phyloP scores from a whole-genome alignment of 2,888 invertebrate species.

The Odontothrips loti region DNA sequence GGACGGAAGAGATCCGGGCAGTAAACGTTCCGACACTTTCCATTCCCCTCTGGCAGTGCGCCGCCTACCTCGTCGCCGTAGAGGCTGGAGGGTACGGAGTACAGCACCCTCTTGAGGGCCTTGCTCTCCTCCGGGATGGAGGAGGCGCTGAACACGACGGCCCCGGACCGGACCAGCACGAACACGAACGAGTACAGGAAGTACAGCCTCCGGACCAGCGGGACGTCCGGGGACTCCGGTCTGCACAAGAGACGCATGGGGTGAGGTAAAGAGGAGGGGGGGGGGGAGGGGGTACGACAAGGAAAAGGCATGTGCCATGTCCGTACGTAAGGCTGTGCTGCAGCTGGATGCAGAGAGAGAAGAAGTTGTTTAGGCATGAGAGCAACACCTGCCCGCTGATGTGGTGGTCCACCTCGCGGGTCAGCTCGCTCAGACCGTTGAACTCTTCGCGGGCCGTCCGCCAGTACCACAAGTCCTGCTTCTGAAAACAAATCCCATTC shows the following conservation, averaged over 20 bases:
- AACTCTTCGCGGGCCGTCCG: constrained; percentile 61
- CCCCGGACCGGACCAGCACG: constrained; percentile 55
- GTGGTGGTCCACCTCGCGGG: constrained; percentile 56
- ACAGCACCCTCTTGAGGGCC: constrained; percentile 54
- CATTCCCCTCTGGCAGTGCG: neutral
- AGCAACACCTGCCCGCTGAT: constrained; percentile 62
- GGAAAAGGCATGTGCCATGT: too few relatives aligned
- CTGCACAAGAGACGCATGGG: neutral
- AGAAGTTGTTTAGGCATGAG: constrained; percentile 66
- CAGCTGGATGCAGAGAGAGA: constrained; percentile 68
- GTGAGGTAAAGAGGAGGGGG: too few relatives aligned
- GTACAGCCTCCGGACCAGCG: constrained; percentile 50
- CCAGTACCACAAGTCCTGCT: constrained; percentile 52
- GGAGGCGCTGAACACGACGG: constrained; percentile 58
- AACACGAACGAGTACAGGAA: constrained; percentile 62
- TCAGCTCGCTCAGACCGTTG: constrained; percentile 57
- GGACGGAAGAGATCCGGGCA: too few relatives aligned
- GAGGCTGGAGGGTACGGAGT: constrained; percentile 56
- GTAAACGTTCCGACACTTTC: neutral
- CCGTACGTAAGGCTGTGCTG: constrained; percentile 50
- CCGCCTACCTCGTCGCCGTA: constrained; percentile 57
- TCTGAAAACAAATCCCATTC: neutral
- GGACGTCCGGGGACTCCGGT: neutral
- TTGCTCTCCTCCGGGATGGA: constrained; percentile 54
- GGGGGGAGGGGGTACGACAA: too few relatives aligned